Evolutionary conservation across 23 tunicate genomes (phyloP).

Genomic region (Styela plicata): DNA sequence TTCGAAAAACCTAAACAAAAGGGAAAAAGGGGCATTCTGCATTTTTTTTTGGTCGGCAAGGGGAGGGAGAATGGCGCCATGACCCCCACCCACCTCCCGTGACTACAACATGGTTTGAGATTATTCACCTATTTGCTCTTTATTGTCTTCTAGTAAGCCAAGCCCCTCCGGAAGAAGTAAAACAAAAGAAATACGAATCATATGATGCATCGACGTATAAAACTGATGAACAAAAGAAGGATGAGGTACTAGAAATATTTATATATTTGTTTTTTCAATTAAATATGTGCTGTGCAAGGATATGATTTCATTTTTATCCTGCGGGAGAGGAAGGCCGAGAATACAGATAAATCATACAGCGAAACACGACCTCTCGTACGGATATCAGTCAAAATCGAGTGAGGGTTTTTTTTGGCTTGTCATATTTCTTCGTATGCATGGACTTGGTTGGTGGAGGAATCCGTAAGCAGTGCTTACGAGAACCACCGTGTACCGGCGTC

Average conservation of each 20-base stretch:
- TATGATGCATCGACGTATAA: slow-evolving; percentile 78
- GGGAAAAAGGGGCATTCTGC: no score
- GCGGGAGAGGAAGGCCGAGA: neutral
- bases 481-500: no score
- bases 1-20: no score
- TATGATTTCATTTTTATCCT: neutral
- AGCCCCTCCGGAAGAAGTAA: slow-evolving; percentile 85
- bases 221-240: slow-evolving; percentile 79
- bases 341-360: neutral
- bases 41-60: no score
- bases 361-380: neutral
- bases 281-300: no score
- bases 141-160: slow-evolving; percentile 60
- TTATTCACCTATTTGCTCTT: neutral
- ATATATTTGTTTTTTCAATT: no score
- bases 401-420: no score
- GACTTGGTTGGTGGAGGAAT: no score
- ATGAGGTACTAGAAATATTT: slow-evolving; percentile 82
- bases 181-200: slow-evolving; percentile 71
- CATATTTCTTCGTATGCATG: neutral
- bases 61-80: no score
- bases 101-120: no score
- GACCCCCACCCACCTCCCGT: no score
- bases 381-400: neutral
- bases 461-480: no score